Conservation (phyloP, 2,888 invertebrate species). For the Xestia ashworthii region DNA sequence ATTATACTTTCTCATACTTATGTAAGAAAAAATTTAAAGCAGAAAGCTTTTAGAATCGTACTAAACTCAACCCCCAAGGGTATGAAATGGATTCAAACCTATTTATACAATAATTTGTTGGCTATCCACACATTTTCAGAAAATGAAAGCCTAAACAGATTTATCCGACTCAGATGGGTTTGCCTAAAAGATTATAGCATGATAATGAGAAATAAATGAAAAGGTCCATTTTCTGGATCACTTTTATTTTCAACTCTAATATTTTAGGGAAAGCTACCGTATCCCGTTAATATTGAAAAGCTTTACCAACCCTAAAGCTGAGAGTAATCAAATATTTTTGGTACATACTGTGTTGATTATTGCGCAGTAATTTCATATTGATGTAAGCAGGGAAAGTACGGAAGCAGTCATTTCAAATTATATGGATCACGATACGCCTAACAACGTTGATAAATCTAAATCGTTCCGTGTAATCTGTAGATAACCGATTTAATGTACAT, state of each 20-base stretch:
- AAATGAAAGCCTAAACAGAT: constrained; percentile 49
- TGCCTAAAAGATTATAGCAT: constrained; percentile 45
- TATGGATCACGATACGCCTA: constrained; percentile 16
- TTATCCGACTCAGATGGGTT: constrained; percentile 55
- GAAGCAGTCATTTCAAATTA: constrained; percentile 35
- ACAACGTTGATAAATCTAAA: constrained; percentile 13
- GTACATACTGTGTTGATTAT: constrained; percentile 11
- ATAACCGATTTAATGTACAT: constrained; percentile 41
- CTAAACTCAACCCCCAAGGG: constrained; percentile 28
- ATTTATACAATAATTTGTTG: constrained; percentile 56
- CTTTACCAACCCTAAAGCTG: constrained; percentile 12
- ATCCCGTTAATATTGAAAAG: constrained; percentile 23
- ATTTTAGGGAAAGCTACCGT: constrained; percentile 20
- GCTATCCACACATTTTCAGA: constrained; percentile 54
- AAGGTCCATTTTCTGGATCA: constrained; percentile 18
- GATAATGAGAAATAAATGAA: constrained; percentile 57
- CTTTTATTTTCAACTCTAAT: constrained; percentile 40
- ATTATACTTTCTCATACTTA: constrained; percentile 18
- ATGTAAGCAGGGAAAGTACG: neutral
- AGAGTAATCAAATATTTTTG: constrained; percentile 17
- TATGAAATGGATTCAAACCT: constrained; percentile 49
- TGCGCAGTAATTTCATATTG: constrained; percentile 15
- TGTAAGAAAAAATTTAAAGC: constrained; percentile 20
- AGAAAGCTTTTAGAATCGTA: constrained; percentile 35
- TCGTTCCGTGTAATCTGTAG: constrained; percentile 41